phyloP scores from a whole-genome alignment of 2,888 invertebrate genomes.

The Parnassius orleans region DNA sequence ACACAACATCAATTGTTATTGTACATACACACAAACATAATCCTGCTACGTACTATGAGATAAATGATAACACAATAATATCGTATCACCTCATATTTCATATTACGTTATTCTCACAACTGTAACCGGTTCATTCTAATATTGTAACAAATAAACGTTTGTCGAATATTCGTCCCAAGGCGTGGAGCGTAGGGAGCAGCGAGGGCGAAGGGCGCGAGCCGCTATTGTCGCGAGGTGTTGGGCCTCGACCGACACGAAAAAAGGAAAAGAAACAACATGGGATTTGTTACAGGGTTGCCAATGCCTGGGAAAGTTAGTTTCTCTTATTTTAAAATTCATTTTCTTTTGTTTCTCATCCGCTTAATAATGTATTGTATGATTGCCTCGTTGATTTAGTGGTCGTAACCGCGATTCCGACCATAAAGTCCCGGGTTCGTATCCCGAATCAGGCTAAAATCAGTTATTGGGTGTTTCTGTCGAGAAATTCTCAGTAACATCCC shows the following conservation, averaged over 20 bases:
- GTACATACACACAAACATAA: no score
- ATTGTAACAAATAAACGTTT: neutral
- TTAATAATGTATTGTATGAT: neutral
- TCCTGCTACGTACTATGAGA: no score
- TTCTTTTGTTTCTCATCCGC: neutral
- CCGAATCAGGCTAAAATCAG: no score
- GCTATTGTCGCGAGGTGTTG: slow-evolving; percentile 65
- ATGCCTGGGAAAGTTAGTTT: neutral
- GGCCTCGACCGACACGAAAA: slow-evolving; percentile 46
- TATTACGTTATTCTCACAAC: neutral
- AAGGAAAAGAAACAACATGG: slow-evolving; percentile 42
- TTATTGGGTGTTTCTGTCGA: no score
- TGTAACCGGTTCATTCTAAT: neutral
- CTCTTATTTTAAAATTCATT: neutral
- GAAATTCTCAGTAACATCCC: no score
- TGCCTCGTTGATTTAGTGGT: no score
- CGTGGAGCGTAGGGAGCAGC: neutral
- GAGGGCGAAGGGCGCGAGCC: slow-evolving; percentile 13
- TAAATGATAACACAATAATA: no score
- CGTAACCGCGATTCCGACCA: no score
- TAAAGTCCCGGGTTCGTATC: no score
- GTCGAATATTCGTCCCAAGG: neutral
- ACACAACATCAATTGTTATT: no score
- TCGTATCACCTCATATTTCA: no score
- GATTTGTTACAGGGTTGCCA: slow-evolving; percentile 39